Conservation (phyloP, 2,113 vertebrate genomes). For the Daboia siamensis region DNA sequence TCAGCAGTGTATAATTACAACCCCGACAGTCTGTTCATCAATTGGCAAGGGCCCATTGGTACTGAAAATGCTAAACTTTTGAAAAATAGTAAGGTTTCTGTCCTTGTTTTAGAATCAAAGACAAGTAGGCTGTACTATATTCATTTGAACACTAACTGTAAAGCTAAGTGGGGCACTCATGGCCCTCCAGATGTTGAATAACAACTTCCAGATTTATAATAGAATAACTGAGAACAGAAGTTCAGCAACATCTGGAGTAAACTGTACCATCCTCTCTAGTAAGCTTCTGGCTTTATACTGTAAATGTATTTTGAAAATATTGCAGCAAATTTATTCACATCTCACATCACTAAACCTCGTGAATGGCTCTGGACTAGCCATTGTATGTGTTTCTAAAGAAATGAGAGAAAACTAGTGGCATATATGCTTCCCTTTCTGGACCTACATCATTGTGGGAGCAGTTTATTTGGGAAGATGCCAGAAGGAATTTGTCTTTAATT, state of each 20-base stretch:
- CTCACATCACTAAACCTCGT: not conserved
- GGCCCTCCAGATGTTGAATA: not conserved
- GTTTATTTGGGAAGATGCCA: conserved; percentile 17
- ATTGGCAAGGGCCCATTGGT: not conserved
- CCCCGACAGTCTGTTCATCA: not conserved
- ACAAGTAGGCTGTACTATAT: not conserved
- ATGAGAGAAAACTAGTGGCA: not conserved
- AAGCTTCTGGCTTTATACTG: not conserved
- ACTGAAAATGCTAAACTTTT: not conserved
- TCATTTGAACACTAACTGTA: not conserved
- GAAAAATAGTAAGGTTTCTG: not conserved
- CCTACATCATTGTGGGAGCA: not conserved
- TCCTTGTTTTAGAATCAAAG: not conserved
- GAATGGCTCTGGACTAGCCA: not conserved
- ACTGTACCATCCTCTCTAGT: not conserved
- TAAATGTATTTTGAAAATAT: fast-evolving
- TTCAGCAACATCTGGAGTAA: not conserved
- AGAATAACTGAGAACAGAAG: not conserved
- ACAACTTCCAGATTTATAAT: not conserved
- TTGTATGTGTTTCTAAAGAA: fast-evolving
- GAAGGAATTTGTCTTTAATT: conserved; percentile 22
- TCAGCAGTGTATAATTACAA: not conserved
- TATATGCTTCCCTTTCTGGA: not conserved
- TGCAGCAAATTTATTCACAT: not conserved
- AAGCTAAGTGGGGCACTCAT: not conserved